A percentile compares a stretch with the other conserved stretches of the same genome.
These are phyloP conservation scores for Selene dorsalis DNA, from an alignment of 2,797 vertebrate genomes.

Conservation along the genomic window DNA sequence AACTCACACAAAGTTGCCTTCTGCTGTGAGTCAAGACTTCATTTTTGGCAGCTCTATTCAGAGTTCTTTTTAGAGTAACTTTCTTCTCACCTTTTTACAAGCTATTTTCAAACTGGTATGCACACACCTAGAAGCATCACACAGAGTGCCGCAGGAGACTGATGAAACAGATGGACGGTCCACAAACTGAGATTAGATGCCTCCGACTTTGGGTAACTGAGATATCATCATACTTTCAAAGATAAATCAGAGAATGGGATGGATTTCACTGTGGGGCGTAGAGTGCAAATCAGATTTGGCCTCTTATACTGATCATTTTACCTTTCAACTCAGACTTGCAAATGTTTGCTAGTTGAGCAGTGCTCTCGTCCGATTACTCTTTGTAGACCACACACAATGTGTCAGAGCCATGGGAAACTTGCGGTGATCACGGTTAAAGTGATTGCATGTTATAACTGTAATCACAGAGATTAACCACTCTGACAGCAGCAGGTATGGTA, in stretches of 20 bases:
- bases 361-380: neutral
- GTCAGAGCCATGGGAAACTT: neutral
- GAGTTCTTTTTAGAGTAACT: neutral
- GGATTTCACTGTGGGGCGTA: neutral
- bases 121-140: constrained; percentile 14
- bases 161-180: constrained; percentile 34
- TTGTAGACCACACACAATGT: neutral
- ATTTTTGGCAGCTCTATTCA: constrained; percentile 5
- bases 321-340: neutral
- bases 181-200: constrained; percentile 16
- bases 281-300: neutral
- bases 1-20: constrained; percentile 8
- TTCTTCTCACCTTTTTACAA: neutral
- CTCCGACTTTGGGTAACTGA: constrained; percentile 25
- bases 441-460: no score
- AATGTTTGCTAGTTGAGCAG: neutral
- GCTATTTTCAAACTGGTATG: constrained; percentile 15
- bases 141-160: neutral
- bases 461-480: no score
- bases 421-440: no score
- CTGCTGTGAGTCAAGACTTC: neutral
- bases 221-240: constrained; percentile 4
- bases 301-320: neutral
- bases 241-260: neutral
- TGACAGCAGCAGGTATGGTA: no score